Evolutionary conservation across 2,888 invertebrate genomes (phyloP), one percentile per base, ranked within the genome.

Genomic region (Ephialtes manifestator): DNA sequence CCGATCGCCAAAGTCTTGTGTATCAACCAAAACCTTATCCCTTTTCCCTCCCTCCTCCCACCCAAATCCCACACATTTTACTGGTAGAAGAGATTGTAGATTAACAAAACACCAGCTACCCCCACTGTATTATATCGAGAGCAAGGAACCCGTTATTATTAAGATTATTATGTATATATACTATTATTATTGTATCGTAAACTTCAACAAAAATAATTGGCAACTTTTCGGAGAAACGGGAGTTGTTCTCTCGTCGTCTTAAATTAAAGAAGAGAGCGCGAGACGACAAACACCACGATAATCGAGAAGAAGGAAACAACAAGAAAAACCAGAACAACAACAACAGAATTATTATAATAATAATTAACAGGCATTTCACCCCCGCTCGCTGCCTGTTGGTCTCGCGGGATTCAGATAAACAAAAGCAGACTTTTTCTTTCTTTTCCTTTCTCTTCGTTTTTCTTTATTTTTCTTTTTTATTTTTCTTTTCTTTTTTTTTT

Each of bases 141-240:
- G 83, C 87, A 89, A 90, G 89, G 87, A 88, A 90, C 90, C 88
- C 89, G 89, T 86, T 93, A 92, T 89, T 87, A 90, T 91, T 92
- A 92, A 92, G 91, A 90, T 88, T 89, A 90, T 90, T 91, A 90
- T 93, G 93, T 93, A 92, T 93, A 92, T 89, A 87, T 46, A 82
- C 51, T 78, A 82, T 85, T 92, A 92, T 92, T 91, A 93, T 91
- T 90, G 92, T 90, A 91, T 88, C 89, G 88, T 91, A 91, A 92
- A 89, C 85, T 87, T 87, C 86, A 43, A n/a, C n/a, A 20, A 88
- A 89, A 89, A 89, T 88, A 89, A 90, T 89, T 88, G 88, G 89
- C 91, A 88, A 89, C 89, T 89, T 86, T 86, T 60, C 10, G 46
- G 70, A 48, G 5, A 70, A 18, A 18, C 48, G 75, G 48, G 51